phyloP scores from a whole-genome alignment of 2,797 vertebrate genomes.

The Pangasius larnaudii region DNA sequence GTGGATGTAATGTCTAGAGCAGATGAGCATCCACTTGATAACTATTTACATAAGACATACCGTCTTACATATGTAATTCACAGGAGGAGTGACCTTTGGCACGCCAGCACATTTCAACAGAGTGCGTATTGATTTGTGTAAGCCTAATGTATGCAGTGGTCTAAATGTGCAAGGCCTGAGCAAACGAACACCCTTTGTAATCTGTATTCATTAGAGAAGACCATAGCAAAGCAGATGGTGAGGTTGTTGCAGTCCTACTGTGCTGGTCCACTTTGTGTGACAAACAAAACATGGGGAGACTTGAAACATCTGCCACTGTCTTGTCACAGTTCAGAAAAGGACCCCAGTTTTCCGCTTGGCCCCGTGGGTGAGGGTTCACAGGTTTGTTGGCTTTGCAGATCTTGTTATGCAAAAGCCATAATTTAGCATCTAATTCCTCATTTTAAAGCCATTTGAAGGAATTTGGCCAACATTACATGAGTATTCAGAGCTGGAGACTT shows the following conservation, averaged over 20 bases:
- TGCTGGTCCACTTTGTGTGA: slow-evolving; percentile 22
- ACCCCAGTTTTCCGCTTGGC: background rate
- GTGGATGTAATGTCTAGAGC: background rate
- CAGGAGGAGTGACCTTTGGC: background rate
- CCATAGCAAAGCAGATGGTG: slow-evolving; percentile 31
- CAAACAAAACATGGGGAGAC: slow-evolving; percentile 18
- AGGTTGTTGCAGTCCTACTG: slow-evolving; percentile 25
- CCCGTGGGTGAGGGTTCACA: background rate
- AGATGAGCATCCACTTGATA: slow-evolving; percentile 2
- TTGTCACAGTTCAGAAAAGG: background rate
- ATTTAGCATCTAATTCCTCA: background rate
- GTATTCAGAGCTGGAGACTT: background rate
- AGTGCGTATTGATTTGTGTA: background rate
- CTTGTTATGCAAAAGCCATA: background rate
- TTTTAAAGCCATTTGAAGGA: background rate
- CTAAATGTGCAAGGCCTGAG: background rate
- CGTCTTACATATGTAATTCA: background rate
- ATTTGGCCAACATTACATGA: background rate
- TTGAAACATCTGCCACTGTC: slow-evolving; percentile 34
- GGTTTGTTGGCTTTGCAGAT: background rate
- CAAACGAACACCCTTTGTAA: background rate
- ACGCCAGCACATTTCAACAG: slow-evolving; percentile 12
- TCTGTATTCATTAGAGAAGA: slow-evolving; percentile 23
- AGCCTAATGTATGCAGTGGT: slow-evolving; percentile 14
- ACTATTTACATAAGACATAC: background rate